Evolutionary conservation across 2,113 vertebrate genomes (phyloP).

Genomic region (Sakesphorus luctuosus): DNA sequence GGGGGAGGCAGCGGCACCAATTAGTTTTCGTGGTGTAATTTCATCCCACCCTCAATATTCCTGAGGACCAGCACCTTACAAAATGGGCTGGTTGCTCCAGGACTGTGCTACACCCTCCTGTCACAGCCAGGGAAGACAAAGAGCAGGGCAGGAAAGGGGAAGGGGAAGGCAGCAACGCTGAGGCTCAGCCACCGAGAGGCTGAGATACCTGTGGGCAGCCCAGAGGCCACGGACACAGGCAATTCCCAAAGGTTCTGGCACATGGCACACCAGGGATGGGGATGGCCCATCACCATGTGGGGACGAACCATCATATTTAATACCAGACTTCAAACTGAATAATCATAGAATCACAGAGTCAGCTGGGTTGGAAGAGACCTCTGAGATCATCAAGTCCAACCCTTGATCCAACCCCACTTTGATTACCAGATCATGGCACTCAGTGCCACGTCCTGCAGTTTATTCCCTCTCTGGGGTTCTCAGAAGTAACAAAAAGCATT

Average conservation of each 20-base stretch:
- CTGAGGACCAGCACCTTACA: not conserved
- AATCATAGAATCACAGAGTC: too few species aligned
- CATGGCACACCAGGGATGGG: not conserved
- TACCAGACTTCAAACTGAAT: not conserved
- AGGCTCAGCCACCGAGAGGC: not conserved
- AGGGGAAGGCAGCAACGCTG: not conserved
- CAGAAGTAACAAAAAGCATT: not conserved
- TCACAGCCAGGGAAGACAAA: fast-evolving
- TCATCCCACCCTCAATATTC: not conserved
- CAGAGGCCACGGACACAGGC: not conserved
- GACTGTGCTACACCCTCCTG: not conserved
- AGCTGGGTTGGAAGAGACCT: too few species aligned
- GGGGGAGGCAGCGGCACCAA: not conserved
- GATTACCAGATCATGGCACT: too few species aligned
- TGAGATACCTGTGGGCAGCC: not conserved
- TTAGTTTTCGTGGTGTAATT: not conserved
- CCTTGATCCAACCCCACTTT: too few species aligned
- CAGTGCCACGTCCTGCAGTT: too few species aligned
- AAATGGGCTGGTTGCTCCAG: not conserved
- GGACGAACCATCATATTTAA: not conserved
- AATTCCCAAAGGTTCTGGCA: not conserved
- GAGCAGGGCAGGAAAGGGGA: not conserved
- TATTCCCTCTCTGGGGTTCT: not conserved
- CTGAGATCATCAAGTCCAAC: too few species aligned
- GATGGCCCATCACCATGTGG: fast-evolving